Evolutionary conservation across 2,113 vertebrate genomes (phyloP).

Genomic region (Natator depressus): DNA sequence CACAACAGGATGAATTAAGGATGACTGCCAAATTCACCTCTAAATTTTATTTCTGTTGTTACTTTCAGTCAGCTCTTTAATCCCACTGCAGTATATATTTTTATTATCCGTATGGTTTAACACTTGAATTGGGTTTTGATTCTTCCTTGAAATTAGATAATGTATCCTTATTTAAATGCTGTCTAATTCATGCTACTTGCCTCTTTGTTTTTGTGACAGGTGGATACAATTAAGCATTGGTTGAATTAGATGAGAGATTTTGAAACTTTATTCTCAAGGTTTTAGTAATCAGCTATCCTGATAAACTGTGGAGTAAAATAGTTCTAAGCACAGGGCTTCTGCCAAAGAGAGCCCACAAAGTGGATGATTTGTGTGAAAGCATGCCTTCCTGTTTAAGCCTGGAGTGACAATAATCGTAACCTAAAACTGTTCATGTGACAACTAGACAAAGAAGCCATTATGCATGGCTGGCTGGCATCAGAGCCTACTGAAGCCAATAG

Average conservation of each 20-base stretch:
- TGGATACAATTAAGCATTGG: not conserved
- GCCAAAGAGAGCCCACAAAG: slow-evolving; percentile 60
- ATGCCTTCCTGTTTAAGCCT: slow-evolving; percentile 71
- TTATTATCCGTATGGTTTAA: not conserved
- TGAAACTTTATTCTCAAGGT: slow-evolving; percentile 33
- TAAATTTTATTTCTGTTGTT: not conserved
- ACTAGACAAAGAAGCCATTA: slow-evolving; percentile 81
- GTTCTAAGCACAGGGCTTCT: slow-evolving; percentile 61
- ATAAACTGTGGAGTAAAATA: slow-evolving; percentile 30
- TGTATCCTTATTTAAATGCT: not conserved
- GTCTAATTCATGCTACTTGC: not conserved
- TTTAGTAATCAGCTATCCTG: not conserved
- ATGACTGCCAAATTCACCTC: not conserved
- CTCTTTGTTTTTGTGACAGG: not conserved
- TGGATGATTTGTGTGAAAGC: slow-evolving; percentile 73
- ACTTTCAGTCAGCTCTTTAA: not conserved
- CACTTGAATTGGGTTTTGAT: not conserved
- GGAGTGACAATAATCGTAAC: slow-evolving; percentile 79
- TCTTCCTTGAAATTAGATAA: not conserved
- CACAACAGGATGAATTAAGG: not conserved
- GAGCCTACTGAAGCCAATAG: slow-evolving; percentile 59
- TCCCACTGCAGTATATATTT: not conserved
- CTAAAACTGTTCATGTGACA: slow-evolving; percentile 84
- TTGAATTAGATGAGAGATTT: slow-evolving; percentile 5
- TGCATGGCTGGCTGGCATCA: slow-evolving; percentile 72